phyloP scores from a whole-genome alignment of 2,113 vertebrate genomes.

The Pterophyllum scalare region DNA sequence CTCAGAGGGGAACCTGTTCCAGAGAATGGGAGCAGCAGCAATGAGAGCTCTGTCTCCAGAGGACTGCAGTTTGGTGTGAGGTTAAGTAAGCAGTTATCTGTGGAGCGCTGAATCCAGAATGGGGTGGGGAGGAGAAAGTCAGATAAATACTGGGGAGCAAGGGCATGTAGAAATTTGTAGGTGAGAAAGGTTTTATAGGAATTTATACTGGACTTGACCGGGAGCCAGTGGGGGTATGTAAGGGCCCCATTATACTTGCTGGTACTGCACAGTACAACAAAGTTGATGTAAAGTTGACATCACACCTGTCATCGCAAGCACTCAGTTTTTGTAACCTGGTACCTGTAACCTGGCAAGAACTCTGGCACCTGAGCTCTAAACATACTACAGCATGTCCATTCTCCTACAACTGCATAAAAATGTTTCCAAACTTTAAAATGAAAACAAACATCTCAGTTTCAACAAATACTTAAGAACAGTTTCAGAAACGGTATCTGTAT shows the following conservation, averaged over 20 bases:
- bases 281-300: neutral
- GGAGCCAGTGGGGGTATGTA: too few relatives aligned
- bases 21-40: too few relatives aligned
- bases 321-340: neutral
- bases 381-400: neutral
- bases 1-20: too few relatives aligned
- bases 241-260: neutral
- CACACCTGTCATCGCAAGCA: neutral
- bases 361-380: neutral
- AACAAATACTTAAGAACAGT: neutral
- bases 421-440: neutral
- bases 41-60: too few relatives aligned
- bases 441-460: neutral
- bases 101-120: too few relatives aligned
- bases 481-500: neutral
- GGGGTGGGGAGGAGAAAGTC: neutral
- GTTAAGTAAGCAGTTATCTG: too few relatives aligned
- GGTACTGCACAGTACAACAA: neutral
- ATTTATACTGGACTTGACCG: too few relatives aligned
- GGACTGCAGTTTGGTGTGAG: too few relatives aligned
- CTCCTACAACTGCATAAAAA: neutral
- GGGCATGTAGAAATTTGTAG: neutral
- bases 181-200: neutral
- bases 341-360: neutral
- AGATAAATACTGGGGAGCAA: neutral